These are phyloP conservation scores for Odontomyia ornata DNA, from an alignment of 2,888 invertebrate species.

Conservation along the genomic window DNA sequence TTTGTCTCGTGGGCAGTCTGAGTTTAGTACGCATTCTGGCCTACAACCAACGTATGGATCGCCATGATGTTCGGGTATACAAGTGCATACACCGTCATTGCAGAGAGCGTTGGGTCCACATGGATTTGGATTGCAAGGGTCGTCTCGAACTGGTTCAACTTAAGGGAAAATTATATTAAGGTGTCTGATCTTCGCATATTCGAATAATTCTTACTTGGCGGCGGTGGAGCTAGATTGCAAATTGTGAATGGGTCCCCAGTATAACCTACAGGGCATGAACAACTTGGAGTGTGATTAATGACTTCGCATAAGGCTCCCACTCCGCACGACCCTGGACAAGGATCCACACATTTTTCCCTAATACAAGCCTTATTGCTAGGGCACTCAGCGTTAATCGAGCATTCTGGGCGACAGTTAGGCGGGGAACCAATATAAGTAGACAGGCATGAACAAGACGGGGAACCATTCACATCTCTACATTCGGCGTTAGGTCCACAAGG, in stretches of 20 bases:
- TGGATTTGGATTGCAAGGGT: constrained; percentile 75
- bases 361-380: constrained; percentile 79
- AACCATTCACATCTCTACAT: constrained; percentile 69
- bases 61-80: constrained; percentile 75
- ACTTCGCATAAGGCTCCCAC: constrained; percentile 71
- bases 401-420: constrained; percentile 75
- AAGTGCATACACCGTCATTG: constrained; percentile 72
- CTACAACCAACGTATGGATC: constrained; percentile 75
- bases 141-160: constrained; percentile 63
- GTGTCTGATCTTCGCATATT: background rate
- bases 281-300: constrained; percentile 78
- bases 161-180: too few species aligned
- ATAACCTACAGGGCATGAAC: constrained; percentile 75
- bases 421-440: constrained; percentile 75
- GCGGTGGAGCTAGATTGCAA: constrained; percentile 59
- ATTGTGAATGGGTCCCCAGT: constrained; percentile 77
- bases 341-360: constrained; percentile 78
- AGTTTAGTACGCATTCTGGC: constrained; percentile 76
- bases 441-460: constrained; percentile 73
- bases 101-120: constrained; percentile 83
- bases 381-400: constrained; percentile 79
- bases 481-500: constrained; percentile 76
- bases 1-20: constrained; percentile 73
- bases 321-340: constrained; percentile 84
- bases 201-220: constrained; percentile 40